Percentiles rank a stretch among this genome's conserved stretches.
Conservation (phyloP, 2,113 vertebrate species). For the Mus spicilegus region DNA sequence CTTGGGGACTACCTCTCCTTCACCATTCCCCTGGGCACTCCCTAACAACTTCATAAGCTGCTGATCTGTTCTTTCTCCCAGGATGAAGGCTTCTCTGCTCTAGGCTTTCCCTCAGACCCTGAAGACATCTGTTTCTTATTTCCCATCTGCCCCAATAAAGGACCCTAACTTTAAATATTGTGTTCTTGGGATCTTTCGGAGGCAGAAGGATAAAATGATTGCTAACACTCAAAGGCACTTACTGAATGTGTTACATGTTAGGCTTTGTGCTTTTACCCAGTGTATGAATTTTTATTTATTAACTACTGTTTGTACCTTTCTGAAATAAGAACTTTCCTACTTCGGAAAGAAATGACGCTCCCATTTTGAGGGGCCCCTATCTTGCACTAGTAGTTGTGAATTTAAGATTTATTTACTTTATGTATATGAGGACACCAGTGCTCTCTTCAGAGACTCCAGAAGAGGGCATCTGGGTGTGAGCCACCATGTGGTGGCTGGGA, state of each 20-base stretch:
- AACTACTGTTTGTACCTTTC: background rate
- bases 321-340: constrained; percentile 13
- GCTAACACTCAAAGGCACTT: constrained; percentile 31
- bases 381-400: constrained; percentile 10
- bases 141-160: constrained; percentile 72
- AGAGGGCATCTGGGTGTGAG: no score
- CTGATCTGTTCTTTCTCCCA: background rate
- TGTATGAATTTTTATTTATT: background rate
- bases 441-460: no score
- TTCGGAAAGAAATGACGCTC: background rate
- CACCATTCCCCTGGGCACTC: constrained; percentile 93
- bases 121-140: constrained; percentile 19
- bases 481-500: no score
- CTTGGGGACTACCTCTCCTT: constrained; percentile 94
- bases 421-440: no score
- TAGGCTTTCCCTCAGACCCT: constrained; percentile 6
- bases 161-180: constrained; percentile 52
- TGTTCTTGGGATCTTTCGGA: constrained; percentile 64
- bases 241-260: constrained; percentile 32
- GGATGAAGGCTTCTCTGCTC: constrained; percentile 26
- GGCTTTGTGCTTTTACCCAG: constrained; percentile 8
- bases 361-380: background rate
- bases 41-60: constrained; percentile 74
- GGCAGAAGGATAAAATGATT: constrained; percentile 17
- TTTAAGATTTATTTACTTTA: background rate